Evolutionary conservation across 2,113 vertebrate species (phyloP).

Genomic region (Lamprotornis superbus): DNA sequence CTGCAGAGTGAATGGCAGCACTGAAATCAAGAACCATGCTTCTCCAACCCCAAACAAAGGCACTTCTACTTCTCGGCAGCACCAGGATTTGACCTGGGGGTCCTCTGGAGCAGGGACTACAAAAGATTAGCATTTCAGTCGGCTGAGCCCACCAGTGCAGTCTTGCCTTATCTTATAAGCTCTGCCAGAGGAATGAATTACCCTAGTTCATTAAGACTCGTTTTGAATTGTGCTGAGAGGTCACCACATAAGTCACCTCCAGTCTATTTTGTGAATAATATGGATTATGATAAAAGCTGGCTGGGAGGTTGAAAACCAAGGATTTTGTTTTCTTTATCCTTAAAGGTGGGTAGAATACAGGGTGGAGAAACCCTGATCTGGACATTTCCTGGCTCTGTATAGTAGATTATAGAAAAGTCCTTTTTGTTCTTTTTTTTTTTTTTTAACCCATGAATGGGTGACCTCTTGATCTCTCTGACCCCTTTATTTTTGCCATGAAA

Average conservation of each 20-base stretch:
- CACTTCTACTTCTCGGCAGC: neutral
- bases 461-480: slow-evolving; percentile 57
- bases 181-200: slow-evolving; percentile 63
- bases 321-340: slow-evolving; percentile 61
- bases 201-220: slow-evolving; percentile 67
- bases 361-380: slow-evolving; percentile 33
- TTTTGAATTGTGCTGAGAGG: slow-evolving; percentile 63
- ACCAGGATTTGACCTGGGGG: slow-evolving; percentile 45
- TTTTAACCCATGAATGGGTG: slow-evolving; percentile 20
- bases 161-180: slow-evolving; percentile 61
- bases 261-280: slow-evolving; percentile 63
- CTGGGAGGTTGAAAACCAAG: slow-evolving; percentile 52
- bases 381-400: slow-evolving; percentile 57
- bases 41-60: slow-evolving; percentile 29
- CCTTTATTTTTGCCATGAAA: slow-evolving; percentile 64
- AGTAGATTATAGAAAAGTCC: slow-evolving; percentile 42
- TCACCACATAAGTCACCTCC: slow-evolving; percentile 59
- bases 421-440: slow-evolving; percentile 34
- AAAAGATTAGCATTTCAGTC: slow-evolving; percentile 69
- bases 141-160: slow-evolving; percentile 39
- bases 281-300: slow-evolving; percentile 60
- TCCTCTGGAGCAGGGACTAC: slow-evolving; percentile 42
- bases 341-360: slow-evolving; percentile 61
- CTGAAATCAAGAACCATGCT: slow-evolving; percentile 39
- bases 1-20: slow-evolving; percentile 21